Conservation (phyloP, 2,797 vertebrate genomes). For the Lacerta agilis region DNA sequence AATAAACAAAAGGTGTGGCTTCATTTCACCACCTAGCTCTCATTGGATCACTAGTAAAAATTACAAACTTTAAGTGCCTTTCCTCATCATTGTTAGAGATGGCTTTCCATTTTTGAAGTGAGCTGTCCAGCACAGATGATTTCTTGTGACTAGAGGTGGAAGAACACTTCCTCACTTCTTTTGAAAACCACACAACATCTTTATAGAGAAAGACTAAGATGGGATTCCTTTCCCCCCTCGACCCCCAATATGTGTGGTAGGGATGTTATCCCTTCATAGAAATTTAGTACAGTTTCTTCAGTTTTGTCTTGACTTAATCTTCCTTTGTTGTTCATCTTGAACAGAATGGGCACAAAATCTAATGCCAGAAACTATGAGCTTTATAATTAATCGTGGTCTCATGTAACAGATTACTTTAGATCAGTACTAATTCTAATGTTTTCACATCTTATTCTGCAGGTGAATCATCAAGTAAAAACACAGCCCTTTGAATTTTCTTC, state of each 20-base stretch:
- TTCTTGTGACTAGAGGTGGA: background rate
- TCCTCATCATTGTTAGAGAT: background rate
- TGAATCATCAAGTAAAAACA: background rate
- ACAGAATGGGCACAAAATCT: background rate
- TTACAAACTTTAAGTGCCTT: background rate
- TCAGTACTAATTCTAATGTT: background rate
- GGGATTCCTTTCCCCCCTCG: too few species aligned
- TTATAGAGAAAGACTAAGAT: background rate
- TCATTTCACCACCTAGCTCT: background rate
- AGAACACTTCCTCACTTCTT: background rate
- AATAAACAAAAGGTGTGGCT: background rate
- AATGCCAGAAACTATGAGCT: background rate
- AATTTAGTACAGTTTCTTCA: background rate
- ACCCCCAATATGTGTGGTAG: background rate
- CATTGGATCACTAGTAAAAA: background rate
- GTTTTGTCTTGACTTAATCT: background rate
- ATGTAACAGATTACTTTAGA: background rate
- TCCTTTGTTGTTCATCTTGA: background rate
- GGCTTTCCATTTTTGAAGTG: conserved; percentile 29
- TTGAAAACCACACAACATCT: background rate
- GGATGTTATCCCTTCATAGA: background rate
- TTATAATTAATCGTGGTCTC: background rate
- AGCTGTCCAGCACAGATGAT: background rate
- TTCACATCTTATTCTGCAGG: background rate
- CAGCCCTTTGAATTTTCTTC: background rate